Evolutionary conservation across 2,888 invertebrate species (phyloP), one percentile per base, ranked within the genome.

Genomic region (Sinhomidia bicolor): DNA sequence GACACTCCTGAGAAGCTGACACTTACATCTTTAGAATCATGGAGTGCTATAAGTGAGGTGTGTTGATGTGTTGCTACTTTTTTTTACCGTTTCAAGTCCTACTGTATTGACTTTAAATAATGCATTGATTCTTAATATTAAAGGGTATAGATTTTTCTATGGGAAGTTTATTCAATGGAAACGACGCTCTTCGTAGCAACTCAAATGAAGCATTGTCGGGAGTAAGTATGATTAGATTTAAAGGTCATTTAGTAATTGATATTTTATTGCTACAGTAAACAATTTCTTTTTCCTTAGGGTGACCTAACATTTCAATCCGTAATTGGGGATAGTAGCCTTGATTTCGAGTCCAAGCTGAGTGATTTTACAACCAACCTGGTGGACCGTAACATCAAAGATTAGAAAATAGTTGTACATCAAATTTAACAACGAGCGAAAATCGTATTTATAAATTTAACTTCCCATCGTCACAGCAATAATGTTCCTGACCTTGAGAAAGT

Each of bases 271-370:
- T n/a, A 36, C 36, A 36, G 10, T 47, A 12, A 47, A 14, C 47
- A 47, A 87, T 68, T 32, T 62, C 26, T 14, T 20, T 76, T 83
- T 89, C 4, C 23, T 14, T 60, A 90, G 91, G 90, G 68, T 26
- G 91, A 90, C 12, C 41, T 91, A 51, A 90, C 85, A 29, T 91
- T 91, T 41, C 91, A 91, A 32, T 90, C 90, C 5, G 90, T 90
- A n/a, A 86, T 91, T 62, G 89, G 89, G 17, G 91, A 90, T 26
- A 83, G 85, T 41, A 89, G 89, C 62, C 82, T 90, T 12, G 91
- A 90, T 36, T 91, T 91, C 41, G 90, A 88, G 32, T 78, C 78
- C 1, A 78, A 78, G 26, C 36, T 78, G 12, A 78, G 7, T 12
- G 78, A 78, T n/a, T 78, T 54, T 32, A 57, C 54, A 7, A 41